Evolutionary conservation across 2,888 invertebrate genomes (phyloP), one percentile per base, ranked within the genome.

Genomic region (Eudasyphora cyanicolor): DNA sequence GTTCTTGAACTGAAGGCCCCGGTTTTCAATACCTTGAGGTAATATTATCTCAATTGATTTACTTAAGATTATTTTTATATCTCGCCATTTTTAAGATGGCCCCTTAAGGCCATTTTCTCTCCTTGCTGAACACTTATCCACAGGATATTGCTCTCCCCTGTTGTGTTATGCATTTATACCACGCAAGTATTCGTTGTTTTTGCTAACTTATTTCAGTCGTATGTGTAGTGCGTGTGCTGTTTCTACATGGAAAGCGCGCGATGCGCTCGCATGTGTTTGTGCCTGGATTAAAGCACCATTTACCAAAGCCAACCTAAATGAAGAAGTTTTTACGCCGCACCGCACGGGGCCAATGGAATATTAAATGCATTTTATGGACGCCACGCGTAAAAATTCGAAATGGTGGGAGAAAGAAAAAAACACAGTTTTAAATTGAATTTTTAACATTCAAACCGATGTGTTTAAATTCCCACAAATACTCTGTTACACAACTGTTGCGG

Each of bases 371-470:
- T 57, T 27, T 57, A 57, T 29, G 29, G 57, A 17, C 10, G 21
- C 21, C 2, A 8, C n/a, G 51, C 19, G n/a, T n/a, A 21, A 54
- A 49, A 49, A 54, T 1, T n/a, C 21, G 17, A 49, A 49, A 49
- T 19, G 6, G 3, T 19, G 6, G 3, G 1, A 54, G 6, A 54
- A 17, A 54, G 4, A 12, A 21, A 54, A 19, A 54, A 19, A 54
- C 24, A n/a, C n/a, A n/a, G n/a, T n/a, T 54, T 54, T 54, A 54
- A 54, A 54, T 54, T 54, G 21, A 54, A 54, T 54, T 54, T 49
- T 24, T n/a, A n/a, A 1, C 12, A n/a, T n/a, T 19, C 21, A 19
- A 19, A 10, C 51, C 19, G 12, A 54, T n/a, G 21, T 54, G 51
- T 21, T n/a, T 54, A 21, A 54, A 21, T 12, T 7, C 19, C 2